phyloP scores from a whole-genome alignment of 2,888 invertebrate genomes.

The Diploptera punctata region DNA sequence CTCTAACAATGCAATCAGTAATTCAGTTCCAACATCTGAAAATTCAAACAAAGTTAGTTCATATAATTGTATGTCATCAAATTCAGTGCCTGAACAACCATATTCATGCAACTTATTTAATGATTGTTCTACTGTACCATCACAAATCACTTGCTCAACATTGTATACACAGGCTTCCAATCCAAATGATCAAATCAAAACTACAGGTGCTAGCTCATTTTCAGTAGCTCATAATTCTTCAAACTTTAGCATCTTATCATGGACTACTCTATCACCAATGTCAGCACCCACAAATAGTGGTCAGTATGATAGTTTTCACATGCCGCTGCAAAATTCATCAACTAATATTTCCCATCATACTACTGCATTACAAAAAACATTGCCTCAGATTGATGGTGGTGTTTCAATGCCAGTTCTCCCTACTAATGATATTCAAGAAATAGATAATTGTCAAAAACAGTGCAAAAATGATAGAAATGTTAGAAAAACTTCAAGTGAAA shows the following conservation, averaged over 20 bases:
- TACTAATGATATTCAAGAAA: background rate
- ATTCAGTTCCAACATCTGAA: background rate
- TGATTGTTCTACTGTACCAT: background rate
- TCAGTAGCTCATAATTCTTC: conserved; percentile 53
- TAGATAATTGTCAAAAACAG: conserved; percentile 3
- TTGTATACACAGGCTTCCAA: conserved; percentile 3
- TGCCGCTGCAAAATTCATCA: background rate
- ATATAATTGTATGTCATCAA: background rate
- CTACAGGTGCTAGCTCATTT: conserved; percentile 11
- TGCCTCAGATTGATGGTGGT: background rate
- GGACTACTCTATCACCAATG: conserved; percentile 53
- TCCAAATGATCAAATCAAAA: conserved; percentile 5
- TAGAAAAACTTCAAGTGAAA: background rate
- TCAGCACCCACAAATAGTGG: conserved; percentile 4
- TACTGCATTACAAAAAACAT: background rate
- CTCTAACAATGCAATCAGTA: background rate
- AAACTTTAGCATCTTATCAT: conserved; percentile 54
- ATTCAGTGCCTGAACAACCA: conserved; percentile 4
- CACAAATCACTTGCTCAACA: background rate
- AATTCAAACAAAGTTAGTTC: background rate
- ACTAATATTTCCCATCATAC: background rate
- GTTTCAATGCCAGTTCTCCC: background rate
- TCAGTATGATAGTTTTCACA: conserved; percentile 21
- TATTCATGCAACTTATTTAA: conserved; percentile 14
- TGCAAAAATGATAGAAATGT: background rate